Conservation (phyloP, 2,888 invertebrate genomes). For the Eupithecia vulgata region DNA sequence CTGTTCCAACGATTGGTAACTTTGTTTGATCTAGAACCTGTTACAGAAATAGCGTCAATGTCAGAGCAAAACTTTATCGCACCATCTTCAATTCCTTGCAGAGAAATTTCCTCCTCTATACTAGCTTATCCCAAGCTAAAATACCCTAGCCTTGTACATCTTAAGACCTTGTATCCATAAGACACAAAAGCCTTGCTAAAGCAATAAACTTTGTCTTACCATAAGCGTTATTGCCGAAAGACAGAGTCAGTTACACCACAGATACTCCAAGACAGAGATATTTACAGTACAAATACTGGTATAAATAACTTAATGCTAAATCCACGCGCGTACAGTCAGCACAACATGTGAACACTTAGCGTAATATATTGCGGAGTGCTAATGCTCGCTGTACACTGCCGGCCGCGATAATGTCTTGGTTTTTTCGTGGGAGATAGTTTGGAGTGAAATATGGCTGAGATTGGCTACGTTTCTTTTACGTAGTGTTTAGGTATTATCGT, state of each 20-base stretch:
- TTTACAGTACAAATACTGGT: constrained; percentile 11
- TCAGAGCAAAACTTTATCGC: not conserved
- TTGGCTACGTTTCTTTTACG: constrained; percentile 1
- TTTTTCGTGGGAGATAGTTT: constrained; percentile 40
- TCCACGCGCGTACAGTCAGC: constrained; percentile 52
- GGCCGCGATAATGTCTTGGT: constrained; percentile 48
- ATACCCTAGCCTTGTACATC: not conserved
- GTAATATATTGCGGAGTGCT: constrained; percentile 65
- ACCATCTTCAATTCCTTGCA: not conserved
- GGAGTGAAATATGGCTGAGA: constrained; percentile 29
- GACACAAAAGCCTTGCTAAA: constrained; percentile 19
- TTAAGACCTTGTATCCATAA: constrained; percentile 14
- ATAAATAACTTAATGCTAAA: constrained; percentile 37
- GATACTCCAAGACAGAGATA: not conserved
- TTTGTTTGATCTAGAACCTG: not conserved
- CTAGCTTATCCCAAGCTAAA: not conserved
- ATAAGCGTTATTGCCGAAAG: constrained; percentile 43
- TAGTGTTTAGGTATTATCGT: not conserved
- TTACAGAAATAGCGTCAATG: not conserved
- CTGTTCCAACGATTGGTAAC: not conserved
- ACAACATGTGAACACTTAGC: constrained; percentile 62
- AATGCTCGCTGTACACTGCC: constrained; percentile 60
- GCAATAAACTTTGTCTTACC: constrained; percentile 32
- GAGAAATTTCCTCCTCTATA: not conserved
- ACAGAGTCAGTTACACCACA: constrained; percentile 31